These are phyloP conservation scores for Spheniscus humboldti DNA, from an alignment of 2,797 vertebrate species.

Conservation along the genomic window DNA sequence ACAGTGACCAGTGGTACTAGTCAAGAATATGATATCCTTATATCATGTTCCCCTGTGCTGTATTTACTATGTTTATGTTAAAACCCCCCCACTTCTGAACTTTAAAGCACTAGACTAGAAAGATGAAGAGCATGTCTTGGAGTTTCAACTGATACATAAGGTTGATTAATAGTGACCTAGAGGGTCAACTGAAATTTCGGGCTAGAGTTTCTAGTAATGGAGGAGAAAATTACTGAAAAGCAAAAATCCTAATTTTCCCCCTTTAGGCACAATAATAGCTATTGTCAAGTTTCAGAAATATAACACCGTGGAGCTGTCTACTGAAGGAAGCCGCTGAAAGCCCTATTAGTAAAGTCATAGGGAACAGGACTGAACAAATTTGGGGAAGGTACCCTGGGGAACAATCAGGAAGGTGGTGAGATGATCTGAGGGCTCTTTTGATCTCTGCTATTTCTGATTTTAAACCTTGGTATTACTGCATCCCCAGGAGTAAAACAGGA, in stretches of 20 bases:
- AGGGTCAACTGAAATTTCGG: slow-evolving; percentile 51
- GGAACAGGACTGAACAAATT: slow-evolving; percentile 47
- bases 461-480: not conserved
- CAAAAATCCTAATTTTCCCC: not conserved
- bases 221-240: slow-evolving; percentile 50
- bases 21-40: not conserved
- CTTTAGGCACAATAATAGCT: slow-evolving; percentile 40
- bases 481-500: not conserved
- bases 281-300: slow-evolving; percentile 58
- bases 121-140: not conserved
- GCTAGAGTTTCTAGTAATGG: slow-evolving; percentile 57
- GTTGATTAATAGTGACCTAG: slow-evolving; percentile 37
- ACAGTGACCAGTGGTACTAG: not conserved
- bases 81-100: not conserved
- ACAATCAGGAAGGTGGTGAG: not conserved
- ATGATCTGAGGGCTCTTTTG: not conserved
- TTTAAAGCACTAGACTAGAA: not conserved
- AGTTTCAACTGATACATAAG: slow-evolving; percentile 40
- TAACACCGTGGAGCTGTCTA: slow-evolving; percentile 7
- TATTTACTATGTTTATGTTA: not conserved
- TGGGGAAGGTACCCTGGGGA: slow-evolving; percentile 18
- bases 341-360: slow-evolving; percentile 46
- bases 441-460: slow-evolving; percentile 16
- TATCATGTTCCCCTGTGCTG: not conserved
- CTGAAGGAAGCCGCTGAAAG: slow-evolving; percentile 41